A percentile compares a stretch with the other conserved stretches of the same genome.
These are phyloP conservation scores for Galleria mellonella DNA, from an alignment of 1,140 invertebrate species.

Conservation along the genomic window DNA sequence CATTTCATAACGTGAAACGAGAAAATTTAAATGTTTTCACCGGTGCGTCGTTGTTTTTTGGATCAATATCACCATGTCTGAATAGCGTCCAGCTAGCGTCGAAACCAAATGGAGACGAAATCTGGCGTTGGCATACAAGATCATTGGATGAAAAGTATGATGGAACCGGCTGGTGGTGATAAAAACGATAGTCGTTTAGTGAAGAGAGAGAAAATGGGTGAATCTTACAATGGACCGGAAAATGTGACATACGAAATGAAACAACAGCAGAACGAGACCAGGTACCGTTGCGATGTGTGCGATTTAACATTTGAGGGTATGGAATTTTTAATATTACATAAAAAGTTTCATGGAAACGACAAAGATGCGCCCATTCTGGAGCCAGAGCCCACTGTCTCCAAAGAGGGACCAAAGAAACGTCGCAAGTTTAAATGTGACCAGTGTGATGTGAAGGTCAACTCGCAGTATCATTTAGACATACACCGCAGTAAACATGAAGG, in stretches of 20 bases:
- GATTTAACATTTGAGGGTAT: slow-evolving; percentile 60
- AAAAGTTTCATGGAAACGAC: slow-evolving; percentile 62
- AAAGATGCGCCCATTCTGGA: slow-evolving; percentile 46
- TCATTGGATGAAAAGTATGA: slow-evolving; percentile 69
- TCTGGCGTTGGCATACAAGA: slow-evolving; percentile 55
- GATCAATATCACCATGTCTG: slow-evolving; percentile 54
- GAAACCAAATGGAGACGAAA: slow-evolving; percentile 58
- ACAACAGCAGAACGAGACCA: slow-evolving; percentile 31
- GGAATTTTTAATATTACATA: slow-evolving; percentile 60
- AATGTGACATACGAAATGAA: slow-evolving; percentile 45
- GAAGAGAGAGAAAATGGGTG: slow-evolving; percentile 64
- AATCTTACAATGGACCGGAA: slow-evolving; percentile 49
- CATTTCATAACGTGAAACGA: not conserved
- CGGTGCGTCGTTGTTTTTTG: slow-evolving; percentile 19
- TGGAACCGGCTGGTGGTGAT: slow-evolving; percentile 60
- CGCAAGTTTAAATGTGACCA: slow-evolving; percentile 64
- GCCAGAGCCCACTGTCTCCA: slow-evolving; percentile 32
- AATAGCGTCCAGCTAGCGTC: slow-evolving; percentile 49
- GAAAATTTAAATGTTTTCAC: too few species aligned
- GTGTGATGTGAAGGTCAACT: slow-evolving; percentile 66
- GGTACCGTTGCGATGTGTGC: slow-evolving; percentile 58
- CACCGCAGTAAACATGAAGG: slow-evolving; percentile 65
- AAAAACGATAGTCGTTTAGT: slow-evolving; percentile 55
- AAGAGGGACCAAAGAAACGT: slow-evolving; percentile 53
- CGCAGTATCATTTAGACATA: slow-evolving; percentile 63